phyloP scores from a whole-genome alignment of 2,888 invertebrate species.

The Trichogramma evanescens region DNA sequence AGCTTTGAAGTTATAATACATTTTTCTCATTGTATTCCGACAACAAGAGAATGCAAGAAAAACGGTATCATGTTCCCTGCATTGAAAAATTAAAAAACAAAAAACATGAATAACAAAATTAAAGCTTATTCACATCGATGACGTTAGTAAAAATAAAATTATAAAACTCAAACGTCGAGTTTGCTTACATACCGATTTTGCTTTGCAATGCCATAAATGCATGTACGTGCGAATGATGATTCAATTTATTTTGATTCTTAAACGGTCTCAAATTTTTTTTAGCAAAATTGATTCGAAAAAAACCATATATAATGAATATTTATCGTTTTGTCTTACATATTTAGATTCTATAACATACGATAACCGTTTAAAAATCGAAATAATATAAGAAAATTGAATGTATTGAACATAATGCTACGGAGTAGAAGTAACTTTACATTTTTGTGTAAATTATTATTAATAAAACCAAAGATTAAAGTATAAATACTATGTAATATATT shows the following conservation, averaged over 20 bases:
- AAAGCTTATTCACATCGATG: conserved; percentile 15
- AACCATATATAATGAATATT: background rate
- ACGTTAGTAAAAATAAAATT: background rate
- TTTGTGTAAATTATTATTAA: conserved; percentile 22
- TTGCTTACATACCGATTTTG: conserved; percentile 10
- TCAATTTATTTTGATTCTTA: conserved; percentile 17
- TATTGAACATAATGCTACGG: conserved; percentile 3
- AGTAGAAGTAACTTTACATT: conserved; percentile 21
- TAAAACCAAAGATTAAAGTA: conserved; percentile 32
- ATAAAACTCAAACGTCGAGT: conserved; percentile 12
- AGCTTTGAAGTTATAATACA: too few species aligned
- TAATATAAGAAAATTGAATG: conserved; percentile 12
- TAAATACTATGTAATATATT: conserved; percentile 26
- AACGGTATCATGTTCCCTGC: conserved; percentile 25
- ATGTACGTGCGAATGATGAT: conserved; percentile 18
- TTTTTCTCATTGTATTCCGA: background rate
- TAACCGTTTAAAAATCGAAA: conserved; percentile 20
- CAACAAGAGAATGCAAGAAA: conserved; percentile 15
- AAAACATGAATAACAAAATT: conserved; percentile 2
- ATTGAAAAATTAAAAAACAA: conserved; percentile 8
- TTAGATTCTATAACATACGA: conserved; percentile 1
- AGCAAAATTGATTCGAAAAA: background rate
- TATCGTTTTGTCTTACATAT: background rate
- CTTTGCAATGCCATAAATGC: conserved; percentile 9
- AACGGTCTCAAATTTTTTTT: conserved; percentile 4